Percentiles rank a stretch among this genome's conserved stretches.
These are phyloP conservation scores for Drosophila ambigua DNA, from an alignment of 1,140 invertebrate species.

Conservation along the genomic window DNA sequence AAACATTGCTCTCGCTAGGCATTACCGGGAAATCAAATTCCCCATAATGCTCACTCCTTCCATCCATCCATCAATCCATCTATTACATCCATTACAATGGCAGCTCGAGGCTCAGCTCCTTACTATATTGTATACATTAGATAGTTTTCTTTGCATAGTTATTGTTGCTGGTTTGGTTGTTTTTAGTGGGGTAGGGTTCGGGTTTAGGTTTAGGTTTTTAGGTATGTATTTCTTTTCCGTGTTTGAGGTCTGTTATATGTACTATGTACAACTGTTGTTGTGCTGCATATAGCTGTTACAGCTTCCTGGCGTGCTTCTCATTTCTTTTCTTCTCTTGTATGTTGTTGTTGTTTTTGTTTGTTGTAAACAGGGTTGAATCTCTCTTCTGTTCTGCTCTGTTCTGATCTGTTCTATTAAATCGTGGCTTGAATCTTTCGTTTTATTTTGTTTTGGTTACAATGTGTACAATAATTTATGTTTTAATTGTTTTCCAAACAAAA, in stretches of 20 bases:
- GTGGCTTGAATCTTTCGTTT: conserved; percentile 2
- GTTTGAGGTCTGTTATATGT: conserved; percentile 35
- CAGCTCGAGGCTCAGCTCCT: conserved; percentile 22
- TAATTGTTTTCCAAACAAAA: conserved; percentile 22
- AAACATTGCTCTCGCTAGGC: conserved; percentile 54
- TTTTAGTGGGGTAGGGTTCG: conserved; percentile 14
- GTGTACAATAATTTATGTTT: conserved; percentile 22
- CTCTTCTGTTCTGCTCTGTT: conserved; percentile 1
- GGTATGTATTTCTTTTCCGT: conserved; percentile 3
- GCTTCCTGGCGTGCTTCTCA: conserved; percentile 2
- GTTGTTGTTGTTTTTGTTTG: conserved; percentile 4
- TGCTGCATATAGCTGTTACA: conserved; percentile 23
- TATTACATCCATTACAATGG: conserved; percentile 9
- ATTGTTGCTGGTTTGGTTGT: conserved; percentile 1
- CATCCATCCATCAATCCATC: neutral
- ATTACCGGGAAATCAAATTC: conserved; percentile 1
- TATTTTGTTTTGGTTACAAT: conserved; percentile 9
- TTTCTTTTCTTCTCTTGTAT: conserved; percentile 2
- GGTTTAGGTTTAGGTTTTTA: neutral
- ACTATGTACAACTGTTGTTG: conserved; percentile 40
- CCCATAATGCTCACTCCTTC: conserved; percentile 1
- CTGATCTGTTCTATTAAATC: conserved; percentile 1
- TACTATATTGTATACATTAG: conserved; percentile 42
- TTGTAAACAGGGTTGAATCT: conserved; percentile 6
- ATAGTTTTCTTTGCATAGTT: conserved; percentile 9